Evolutionary conservation across 1,140 invertebrate species (phyloP).

Genomic region (Drosophila saltans): DNA sequence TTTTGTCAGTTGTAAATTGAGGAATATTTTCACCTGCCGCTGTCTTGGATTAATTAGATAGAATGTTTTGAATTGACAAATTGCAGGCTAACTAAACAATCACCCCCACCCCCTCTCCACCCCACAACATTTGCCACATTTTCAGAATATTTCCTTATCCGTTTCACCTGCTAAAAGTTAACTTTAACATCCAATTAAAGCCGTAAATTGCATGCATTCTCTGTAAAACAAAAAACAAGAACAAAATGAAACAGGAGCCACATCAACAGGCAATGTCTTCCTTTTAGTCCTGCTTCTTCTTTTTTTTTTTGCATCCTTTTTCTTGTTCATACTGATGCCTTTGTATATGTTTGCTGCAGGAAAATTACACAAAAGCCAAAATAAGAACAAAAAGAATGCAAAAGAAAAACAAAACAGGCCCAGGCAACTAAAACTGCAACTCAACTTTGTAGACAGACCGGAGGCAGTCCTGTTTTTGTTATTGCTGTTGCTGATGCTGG

Average conservation of each 20-base stretch:
- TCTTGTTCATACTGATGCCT: slow-evolving; percentile 44
- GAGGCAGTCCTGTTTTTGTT: slow-evolving; percentile 43
- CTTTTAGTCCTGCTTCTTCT: not conserved
- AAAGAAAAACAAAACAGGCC: slow-evolving; percentile 40
- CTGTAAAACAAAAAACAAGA: slow-evolving; percentile 3
- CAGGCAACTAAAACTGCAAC: slow-evolving; percentile 69
- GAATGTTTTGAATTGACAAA: not conserved
- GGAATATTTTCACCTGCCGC: slow-evolving; percentile 35
- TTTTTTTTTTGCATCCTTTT: slow-evolving; percentile 2
- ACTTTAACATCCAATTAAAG: slow-evolving; percentile 39
- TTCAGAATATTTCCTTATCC: not conserved
- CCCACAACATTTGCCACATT: not conserved
- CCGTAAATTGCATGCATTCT: slow-evolving; percentile 36
- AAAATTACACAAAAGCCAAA: slow-evolving; percentile 68
- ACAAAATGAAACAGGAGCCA: slow-evolving; percentile 17
- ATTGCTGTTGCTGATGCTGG: slow-evolving; percentile 13
- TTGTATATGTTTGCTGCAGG: slow-evolving; percentile 45
- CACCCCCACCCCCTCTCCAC: too few species aligned
- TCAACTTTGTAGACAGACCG: slow-evolving; percentile 75
- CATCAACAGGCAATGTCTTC: slow-evolving; percentile 36
- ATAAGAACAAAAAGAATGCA: slow-evolving; percentile 53
- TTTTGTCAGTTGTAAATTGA: slow-evolving; percentile 64
- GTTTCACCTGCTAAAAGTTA: slow-evolving; percentile 36
- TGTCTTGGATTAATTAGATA: slow-evolving; percentile 40
- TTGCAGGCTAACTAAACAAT: not conserved